phyloP scores from a whole-genome alignment of 2,113 vertebrate genomes.

The Gasterosteus nipponicus region DNA sequence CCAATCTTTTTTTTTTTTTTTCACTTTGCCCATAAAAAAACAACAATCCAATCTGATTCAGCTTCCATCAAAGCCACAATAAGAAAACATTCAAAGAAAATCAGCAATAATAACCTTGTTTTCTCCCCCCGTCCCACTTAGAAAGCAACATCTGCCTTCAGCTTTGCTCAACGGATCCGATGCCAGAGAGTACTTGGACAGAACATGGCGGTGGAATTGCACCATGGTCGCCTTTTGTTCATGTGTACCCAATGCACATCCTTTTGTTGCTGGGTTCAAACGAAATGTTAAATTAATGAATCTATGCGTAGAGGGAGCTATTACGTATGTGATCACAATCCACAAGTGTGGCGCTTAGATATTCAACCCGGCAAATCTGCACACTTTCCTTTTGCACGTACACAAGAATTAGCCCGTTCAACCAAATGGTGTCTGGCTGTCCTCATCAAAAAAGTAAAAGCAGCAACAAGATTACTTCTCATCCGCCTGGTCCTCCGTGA shows the following conservation, averaged over 20 bases:
- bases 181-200: neutral
- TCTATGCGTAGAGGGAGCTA: neutral
- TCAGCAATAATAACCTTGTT: neutral
- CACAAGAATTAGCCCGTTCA: conserved; percentile 42
- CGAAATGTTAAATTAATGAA: neutral
- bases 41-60: conserved; percentile 5
- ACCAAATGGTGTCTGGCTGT: conserved; percentile 8
- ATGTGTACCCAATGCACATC: neutral
- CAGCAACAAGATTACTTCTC: conserved; percentile 39
- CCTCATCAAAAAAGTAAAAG: conserved; percentile 7
- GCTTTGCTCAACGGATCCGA: neutral
- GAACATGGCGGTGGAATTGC: neutral
- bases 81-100: neutral
- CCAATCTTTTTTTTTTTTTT: neutral
- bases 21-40: conserved; percentile 10
- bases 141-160: neutral
- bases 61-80: neutral
- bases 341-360: conserved; percentile 5
- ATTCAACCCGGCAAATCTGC: conserved; percentile 35
- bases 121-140: neutral
- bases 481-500: conserved; percentile 38
- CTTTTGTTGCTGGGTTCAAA: neutral
- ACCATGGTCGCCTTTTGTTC: neutral
- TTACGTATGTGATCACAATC: conserved; percentile 12
- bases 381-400: conserved; percentile 26